phyloP scores from a whole-genome alignment of 2,797 vertebrate genomes.

The Iguana delicatissima region DNA sequence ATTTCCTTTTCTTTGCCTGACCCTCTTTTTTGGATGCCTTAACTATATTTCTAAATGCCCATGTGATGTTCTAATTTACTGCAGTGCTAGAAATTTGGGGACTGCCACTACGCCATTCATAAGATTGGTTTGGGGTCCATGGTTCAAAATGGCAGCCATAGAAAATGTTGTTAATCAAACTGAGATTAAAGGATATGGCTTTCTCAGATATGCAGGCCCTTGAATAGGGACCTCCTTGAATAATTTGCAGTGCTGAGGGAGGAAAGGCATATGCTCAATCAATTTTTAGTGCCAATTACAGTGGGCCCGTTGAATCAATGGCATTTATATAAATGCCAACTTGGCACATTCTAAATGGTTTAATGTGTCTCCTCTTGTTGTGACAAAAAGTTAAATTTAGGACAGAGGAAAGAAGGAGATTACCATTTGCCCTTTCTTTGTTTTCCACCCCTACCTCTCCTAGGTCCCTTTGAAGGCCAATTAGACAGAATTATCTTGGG shows the following conservation, averaged over 20 bases:
- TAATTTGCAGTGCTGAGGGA: neutral
- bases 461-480: neutral
- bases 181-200: neutral
- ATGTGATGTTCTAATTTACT: no score
- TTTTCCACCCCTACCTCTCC: neutral
- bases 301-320: no score
- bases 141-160: neutral
- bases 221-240: neutral
- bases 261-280: neutral
- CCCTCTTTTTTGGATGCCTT: no score
- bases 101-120: no score
- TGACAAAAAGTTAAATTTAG: no score
- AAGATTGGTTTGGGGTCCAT: neutral
- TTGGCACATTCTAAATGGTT: no score
- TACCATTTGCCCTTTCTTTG: neutral
- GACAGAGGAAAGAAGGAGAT: neutral
- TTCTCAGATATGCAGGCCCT: neutral
- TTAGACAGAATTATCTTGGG: neutral
- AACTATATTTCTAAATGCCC: no score
- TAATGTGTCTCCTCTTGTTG: no score
- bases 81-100: no score
- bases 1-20: no score
- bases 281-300: no score
- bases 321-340: no score
- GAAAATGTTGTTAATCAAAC: neutral